These are phyloP conservation scores for Larimichthys crocea DNA, from an alignment of 2,113 vertebrate species.

Conservation along the genomic window DNA sequence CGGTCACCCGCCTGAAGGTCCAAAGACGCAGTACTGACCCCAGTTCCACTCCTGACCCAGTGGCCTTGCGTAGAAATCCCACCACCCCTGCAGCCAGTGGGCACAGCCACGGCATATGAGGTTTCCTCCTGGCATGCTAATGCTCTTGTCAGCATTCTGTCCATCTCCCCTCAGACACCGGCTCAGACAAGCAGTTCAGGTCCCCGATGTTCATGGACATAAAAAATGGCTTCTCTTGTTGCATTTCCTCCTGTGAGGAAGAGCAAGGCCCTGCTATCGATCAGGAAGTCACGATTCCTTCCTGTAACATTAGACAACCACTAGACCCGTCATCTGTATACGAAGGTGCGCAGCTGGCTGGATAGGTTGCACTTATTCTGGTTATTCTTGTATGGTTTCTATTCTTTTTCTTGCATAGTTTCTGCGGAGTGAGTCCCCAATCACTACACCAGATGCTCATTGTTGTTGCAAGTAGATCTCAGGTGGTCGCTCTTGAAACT, in stretches of 20 bases:
- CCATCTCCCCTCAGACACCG: constrained; percentile 60
- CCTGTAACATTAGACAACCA: constrained; percentile 56
- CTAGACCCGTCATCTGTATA: constrained; percentile 18
- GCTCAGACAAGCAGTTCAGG: constrained; percentile 57
- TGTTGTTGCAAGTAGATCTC: neutral
- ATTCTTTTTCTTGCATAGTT: neutral
- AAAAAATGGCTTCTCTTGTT: constrained; percentile 55
- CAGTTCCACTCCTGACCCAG: constrained; percentile 59
- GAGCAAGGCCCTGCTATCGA: constrained; percentile 32
- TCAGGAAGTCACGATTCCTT: constrained; percentile 51
- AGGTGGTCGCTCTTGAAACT: neutral
- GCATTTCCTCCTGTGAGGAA: constrained; percentile 37
- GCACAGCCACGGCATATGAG: constrained; percentile 50
- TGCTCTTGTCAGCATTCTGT: constrained; percentile 75
- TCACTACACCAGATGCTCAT: neutral
- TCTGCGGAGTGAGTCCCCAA: neutral
- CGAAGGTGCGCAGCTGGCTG: neutral
- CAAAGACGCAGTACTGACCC: constrained; percentile 36
- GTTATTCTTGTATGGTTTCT: neutral
- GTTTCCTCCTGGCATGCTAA: constrained; percentile 64
- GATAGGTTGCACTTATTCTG: neutral
- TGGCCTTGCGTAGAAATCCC: constrained; percentile 58
- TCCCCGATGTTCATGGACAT: constrained; percentile 34
- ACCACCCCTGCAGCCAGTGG: constrained; percentile 38
- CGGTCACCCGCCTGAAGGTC: constrained; percentile 35